Evolutionary conservation across 2,113 vertebrate genomes (phyloP).

Genomic region (Cygnus buccinator): DNA sequence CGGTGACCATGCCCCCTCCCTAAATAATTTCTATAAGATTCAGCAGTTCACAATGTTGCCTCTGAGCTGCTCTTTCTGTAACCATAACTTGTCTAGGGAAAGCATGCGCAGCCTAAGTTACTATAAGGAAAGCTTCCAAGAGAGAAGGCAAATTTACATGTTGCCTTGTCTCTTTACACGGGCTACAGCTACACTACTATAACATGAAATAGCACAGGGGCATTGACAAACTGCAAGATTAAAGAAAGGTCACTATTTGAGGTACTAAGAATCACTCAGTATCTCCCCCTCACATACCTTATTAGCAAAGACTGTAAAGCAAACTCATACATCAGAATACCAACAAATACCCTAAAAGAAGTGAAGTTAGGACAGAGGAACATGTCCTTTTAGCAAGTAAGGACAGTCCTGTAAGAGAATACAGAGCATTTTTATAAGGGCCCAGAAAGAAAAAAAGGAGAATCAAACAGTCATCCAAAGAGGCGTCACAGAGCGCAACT

Average conservation of each 20-base stretch:
- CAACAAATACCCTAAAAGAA: background rate
- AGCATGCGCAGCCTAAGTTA: background rate
- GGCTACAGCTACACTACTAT: background rate
- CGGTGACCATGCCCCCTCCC: background rate
- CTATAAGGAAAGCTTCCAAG: background rate
- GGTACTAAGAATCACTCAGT: rapidly evolving
- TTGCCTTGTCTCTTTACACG: background rate
- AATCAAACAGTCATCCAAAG: background rate
- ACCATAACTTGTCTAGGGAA: background rate
- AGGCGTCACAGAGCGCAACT: background rate
- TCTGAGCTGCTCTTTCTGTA: background rate
- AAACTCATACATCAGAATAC: background rate
- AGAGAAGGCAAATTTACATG: rapidly evolving
- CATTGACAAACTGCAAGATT: background rate
- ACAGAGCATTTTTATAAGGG: background rate
- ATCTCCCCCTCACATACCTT: background rate
- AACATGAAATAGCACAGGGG: rapidly evolving
- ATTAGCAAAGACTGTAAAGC: background rate
- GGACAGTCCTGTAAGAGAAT: background rate
- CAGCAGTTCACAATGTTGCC: background rate
- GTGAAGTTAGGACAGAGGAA: background rate
- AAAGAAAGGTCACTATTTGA: background rate
- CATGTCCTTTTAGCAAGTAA: background rate
- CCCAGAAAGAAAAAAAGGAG: background rate
- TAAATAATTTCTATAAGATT: background rate